phyloP scores from a whole-genome alignment of 2,888 invertebrate genomes.

The Polylopha cassiicola region DNA sequence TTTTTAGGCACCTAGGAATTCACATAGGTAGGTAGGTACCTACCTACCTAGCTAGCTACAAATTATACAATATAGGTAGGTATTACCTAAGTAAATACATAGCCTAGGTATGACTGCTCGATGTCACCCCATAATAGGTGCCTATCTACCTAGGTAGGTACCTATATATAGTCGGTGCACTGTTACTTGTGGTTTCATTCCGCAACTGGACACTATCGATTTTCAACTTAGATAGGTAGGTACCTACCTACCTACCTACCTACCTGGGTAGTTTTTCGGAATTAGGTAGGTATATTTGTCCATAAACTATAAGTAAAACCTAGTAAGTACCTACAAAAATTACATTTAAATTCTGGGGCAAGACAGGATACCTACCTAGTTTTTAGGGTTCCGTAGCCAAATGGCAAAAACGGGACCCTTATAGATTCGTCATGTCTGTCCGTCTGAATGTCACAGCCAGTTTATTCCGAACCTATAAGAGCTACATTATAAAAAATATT shows the following conservation, averaged over 20 bases:
- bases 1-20: too few species aligned
- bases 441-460: too few species aligned
- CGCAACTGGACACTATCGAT: constrained; percentile 61
- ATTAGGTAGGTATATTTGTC: not conserved
- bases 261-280: not conserved
- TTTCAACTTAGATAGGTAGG: constrained; percentile 45
- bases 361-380: too few species aligned
- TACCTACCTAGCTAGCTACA: not conserved
- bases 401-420: too few species aligned
- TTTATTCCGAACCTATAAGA: too few species aligned
- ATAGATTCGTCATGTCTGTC: too few species aligned
- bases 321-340: too few species aligned
- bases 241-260: constrained; percentile 2
- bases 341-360: too few species aligned
- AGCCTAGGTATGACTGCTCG: not conserved
- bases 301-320: too few species aligned
- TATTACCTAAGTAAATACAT: not conserved
- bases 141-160: too few species aligned
- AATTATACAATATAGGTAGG: not conserved
- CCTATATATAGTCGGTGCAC: constrained; percentile 43
- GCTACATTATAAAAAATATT: too few species aligned
- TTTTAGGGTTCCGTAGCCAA: too few species aligned
- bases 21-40: not conserved
- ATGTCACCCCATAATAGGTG: constrained; percentile 16
- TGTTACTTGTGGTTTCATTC: constrained; percentile 61